phyloP scores from a whole-genome alignment of 2,797 vertebrate genomes.

The Atherinosoma microstoma region DNA sequence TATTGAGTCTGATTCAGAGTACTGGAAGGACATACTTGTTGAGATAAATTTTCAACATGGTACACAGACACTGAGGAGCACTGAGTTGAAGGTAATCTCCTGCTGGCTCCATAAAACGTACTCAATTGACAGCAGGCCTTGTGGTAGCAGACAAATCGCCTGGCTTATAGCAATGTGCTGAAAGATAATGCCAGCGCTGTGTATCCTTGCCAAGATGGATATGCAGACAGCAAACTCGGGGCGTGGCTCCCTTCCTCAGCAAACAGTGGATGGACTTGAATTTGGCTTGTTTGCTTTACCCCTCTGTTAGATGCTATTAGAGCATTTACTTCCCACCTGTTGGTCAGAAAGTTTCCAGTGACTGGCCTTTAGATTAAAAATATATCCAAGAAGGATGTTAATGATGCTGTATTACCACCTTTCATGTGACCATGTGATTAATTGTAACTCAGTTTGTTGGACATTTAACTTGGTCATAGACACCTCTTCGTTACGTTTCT shows the following conservation, averaged over 20 bases:
- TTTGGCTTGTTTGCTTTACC: conserved; percentile 59
- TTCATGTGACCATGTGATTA: neutral
- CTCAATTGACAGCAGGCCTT: conserved; percentile 81
- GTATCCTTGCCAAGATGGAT: conserved; percentile 79
- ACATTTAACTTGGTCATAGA: neutral
- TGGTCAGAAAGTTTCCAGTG: conserved; percentile 27
- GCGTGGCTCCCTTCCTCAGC: conserved; percentile 62
- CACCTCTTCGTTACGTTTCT: neutral
- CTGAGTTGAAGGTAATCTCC: conserved; percentile 77
- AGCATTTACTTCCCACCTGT: conserved; percentile 56
- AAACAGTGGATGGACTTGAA: conserved; percentile 72
- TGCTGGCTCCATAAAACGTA: conserved; percentile 76
- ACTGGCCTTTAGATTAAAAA: conserved; percentile 34
- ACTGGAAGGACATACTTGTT: conserved; percentile 69
- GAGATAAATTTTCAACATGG: conserved; percentile 74
- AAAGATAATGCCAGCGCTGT: conserved; percentile 76
- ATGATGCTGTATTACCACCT: conserved; percentile 1
- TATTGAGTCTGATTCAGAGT: conserved; percentile 73
- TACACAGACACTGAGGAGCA: conserved; percentile 56
- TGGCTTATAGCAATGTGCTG: conserved; percentile 76
- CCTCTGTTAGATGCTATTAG: conserved; percentile 56
- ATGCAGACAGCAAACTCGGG: conserved; percentile 72
- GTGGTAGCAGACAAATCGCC: conserved; percentile 82
- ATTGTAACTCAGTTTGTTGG: neutral
- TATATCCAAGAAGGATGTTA: conserved; percentile 10